Base-by-base conservation (phyloP, 2,888 invertebrate genomes). In the Esperia sulphurella region DNA sequence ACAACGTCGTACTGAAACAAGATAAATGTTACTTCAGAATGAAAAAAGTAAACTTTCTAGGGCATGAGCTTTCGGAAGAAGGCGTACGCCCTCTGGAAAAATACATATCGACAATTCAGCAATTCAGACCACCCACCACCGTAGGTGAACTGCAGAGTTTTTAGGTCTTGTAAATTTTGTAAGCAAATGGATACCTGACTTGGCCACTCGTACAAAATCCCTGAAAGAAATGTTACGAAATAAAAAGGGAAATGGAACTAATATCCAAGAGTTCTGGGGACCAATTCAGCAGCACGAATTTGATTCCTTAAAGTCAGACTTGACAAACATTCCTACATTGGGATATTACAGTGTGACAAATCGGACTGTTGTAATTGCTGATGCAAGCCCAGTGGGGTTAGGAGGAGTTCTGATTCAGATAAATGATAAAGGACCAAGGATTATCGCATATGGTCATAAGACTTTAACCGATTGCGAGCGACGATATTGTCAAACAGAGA, bases 21-120 rank as follows among this genome's bases (percentile, higher is more conserved):
- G 52, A 64, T 1, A 79, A 79, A 55, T 79, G 75, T 52, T 43
- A 48, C 14, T 68, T 58, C 44, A 52, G 52, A 10, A 51, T 45
- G 14, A 21, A 49, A 41, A 48, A 50, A 46, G 48, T 73, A 6
- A 43, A 57, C 13, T 72, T 72, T 52, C 55, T 71, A 12, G 68
- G 69, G 28, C 64, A 68, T 42, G 44, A 54, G 43, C 44, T 77
- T 30, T 54, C 64, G 8, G 8, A 49, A 10, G 29, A 56, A 8
- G 71, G 65, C 0, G 55, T 73, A 9, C 60, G 55, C 46, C 69
- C 73, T 13, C 55, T 63, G 14, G 46, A 49, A 21, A 58, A 57
- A 46, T 71, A 72, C 50, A 52, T 73, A 7, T 43, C 54, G 46
- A 51, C 46, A 0, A 59, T 75, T 0, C 4, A 43, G 8, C 14